phyloP scores from a whole-genome alignment of 2,888 invertebrate genomes.

The Andricus quercusramuli region DNA sequence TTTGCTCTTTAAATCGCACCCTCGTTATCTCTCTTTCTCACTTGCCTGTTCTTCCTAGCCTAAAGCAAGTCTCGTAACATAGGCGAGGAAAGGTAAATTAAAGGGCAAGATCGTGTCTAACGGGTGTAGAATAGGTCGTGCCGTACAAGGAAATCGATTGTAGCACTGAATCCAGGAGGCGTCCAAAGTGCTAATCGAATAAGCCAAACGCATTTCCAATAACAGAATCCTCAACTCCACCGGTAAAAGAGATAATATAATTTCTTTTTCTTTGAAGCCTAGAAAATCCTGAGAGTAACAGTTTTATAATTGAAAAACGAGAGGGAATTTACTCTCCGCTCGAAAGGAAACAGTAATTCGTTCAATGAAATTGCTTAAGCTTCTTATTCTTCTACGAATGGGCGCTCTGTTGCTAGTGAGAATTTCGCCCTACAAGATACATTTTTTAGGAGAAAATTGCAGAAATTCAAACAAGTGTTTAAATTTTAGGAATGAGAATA shows the following conservation, averaged over 20 bases:
- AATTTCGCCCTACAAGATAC: neutral
- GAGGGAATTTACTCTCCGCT: neutral
- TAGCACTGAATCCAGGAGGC: neutral
- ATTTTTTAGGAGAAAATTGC: neutral
- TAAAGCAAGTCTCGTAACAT: constrained; percentile 37
- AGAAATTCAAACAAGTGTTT: neutral
- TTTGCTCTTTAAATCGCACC: constrained; percentile 20
- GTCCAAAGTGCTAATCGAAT: neutral
- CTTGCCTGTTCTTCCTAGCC: constrained; percentile 32
- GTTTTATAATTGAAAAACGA: neutral
- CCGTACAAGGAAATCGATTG: neutral
- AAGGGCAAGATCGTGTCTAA: constrained; percentile 48
- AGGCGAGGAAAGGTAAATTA: constrained; percentile 11
- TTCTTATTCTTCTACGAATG: neutral
- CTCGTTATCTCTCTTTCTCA: neutral
- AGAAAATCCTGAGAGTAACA: too few species aligned
- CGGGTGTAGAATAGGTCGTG: neutral
- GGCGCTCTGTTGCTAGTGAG: neutral
- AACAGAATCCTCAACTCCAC: neutral
- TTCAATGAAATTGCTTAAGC: constrained; percentile 3
- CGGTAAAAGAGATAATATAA: neutral
- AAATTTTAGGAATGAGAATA: neutral
- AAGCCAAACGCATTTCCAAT: neutral
- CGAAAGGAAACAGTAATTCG: neutral
- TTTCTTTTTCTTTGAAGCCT: neutral